A percentile compares a stretch with the other conserved stretches of the same genome.
Conservation (phyloP, 2,797 vertebrate species). For the Micrastur ruficollis region DNA sequence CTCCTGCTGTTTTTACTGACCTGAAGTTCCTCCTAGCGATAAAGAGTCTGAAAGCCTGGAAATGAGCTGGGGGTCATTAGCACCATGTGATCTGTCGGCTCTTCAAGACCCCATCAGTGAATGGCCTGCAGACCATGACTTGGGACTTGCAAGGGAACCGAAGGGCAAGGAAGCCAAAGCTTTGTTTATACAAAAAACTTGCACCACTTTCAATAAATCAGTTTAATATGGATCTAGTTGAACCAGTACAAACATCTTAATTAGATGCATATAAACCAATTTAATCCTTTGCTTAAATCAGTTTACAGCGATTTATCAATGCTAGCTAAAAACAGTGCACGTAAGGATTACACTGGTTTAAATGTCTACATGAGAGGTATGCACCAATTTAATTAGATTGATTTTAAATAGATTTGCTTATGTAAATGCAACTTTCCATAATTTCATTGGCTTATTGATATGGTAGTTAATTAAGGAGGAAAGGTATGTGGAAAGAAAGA, state of each 20-base stretch:
- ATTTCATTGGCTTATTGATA: conserved; percentile 34
- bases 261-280: neutral
- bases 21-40: neutral
- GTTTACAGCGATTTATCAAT: neutral
- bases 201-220: neutral
- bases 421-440: neutral
- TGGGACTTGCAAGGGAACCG: neutral
- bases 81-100: neutral
- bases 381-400: neutral
- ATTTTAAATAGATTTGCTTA: conserved; percentile 19
- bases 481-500: neutral
- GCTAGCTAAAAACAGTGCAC: neutral
- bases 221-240: neutral
- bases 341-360: conserved; percentile 12
- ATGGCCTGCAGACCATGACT: neutral
- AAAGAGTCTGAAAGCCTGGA: neutral
- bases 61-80: neutral
- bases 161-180: neutral
- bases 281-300: conserved; percentile 16
- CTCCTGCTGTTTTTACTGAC: conserved; percentile 12
- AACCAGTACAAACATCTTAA: conserved; percentile 7
- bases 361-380: neutral
- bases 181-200: neutral
- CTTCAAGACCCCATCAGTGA: neutral
- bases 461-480: conserved; percentile 1